Evolutionary conservation across 2,888 invertebrate genomes (phyloP).

Genomic region (Diarsia brunnea): DNA sequence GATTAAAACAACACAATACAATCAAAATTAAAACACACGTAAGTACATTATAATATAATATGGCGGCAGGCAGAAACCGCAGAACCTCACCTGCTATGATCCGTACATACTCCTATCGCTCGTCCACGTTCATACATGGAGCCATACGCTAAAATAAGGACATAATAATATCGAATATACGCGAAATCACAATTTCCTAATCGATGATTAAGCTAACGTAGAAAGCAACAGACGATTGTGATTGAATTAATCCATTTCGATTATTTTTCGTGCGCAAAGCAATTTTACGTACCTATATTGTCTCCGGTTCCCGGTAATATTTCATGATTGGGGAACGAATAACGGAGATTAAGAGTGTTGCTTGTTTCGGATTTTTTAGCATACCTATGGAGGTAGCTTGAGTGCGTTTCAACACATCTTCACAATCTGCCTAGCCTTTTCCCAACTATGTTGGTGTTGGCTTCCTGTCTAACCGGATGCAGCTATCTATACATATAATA

Average conservation of each 20-base stretch:
- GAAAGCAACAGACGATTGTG: background rate
- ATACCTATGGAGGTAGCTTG: background rate
- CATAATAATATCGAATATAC: background rate
- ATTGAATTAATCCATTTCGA: slow-evolving; percentile 1
- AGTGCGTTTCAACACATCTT: background rate
- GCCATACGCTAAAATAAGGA: background rate
- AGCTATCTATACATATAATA: no score
- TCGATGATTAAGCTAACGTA: background rate
- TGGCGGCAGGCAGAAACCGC: no score
- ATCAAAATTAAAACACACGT: no score
- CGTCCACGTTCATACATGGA: no score
- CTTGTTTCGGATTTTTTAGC: background rate
- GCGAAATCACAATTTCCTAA: background rate
- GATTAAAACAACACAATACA: no score
- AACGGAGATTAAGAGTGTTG: slow-evolving; percentile 2
- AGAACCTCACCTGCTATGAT: no score
- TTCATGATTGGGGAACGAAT: slow-evolving; percentile 20
- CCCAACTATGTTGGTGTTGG: no score
- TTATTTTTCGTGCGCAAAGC: slow-evolving; percentile 8
- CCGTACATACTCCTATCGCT: no score
- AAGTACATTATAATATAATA: no score
- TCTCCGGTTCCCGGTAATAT: slow-evolving; percentile 29
- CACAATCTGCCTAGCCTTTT: no score
- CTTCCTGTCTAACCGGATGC: no score
- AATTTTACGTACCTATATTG: slow-evolving; percentile 8